These are phyloP conservation scores for Antheraea mylitta DNA, from an alignment of 1,140 invertebrate genomes.

Conservation along the genomic window DNA sequence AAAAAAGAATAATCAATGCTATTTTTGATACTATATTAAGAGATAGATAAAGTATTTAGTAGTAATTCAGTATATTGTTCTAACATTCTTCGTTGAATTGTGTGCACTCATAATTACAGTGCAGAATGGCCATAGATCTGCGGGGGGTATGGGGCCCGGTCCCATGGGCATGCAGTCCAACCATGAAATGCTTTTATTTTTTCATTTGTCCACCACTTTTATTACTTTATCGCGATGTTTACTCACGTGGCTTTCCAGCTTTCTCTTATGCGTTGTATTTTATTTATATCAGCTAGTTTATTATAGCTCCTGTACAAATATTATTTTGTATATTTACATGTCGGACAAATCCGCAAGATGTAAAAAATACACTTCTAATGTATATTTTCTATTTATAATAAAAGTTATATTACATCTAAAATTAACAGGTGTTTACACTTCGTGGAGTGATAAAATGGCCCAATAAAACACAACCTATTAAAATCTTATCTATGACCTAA, in stretches of 20 bases:
- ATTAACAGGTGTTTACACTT: no score
- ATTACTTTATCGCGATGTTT: constrained; percentile 58
- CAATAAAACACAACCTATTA: no score
- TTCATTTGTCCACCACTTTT: constrained; percentile 43
- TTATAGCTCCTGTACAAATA: background rate
- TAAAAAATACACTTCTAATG: no score
- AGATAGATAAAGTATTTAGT: no score
- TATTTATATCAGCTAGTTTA: constrained; percentile 2
- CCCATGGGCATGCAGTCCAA: constrained; percentile 40
- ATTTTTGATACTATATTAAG: no score
- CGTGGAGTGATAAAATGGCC: no score
- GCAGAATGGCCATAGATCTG: constrained; percentile 26
- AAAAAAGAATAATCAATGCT: no score
- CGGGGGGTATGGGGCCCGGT: constrained; percentile 29
- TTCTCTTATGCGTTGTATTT: background rate
- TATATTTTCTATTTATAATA: no score
- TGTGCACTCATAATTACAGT: constrained; percentile 36
- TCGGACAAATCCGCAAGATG: background rate
- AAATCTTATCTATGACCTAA: no score
- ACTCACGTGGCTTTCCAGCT: constrained; percentile 36
- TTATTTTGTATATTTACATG: background rate
- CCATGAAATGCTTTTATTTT: constrained; percentile 69
- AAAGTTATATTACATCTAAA: no score
- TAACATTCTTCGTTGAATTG: background rate
- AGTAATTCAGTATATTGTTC: no score